Base-by-base conservation (phyloP, 2,113 vertebrate genomes). In the Tautogolabrus adspersus region DNA sequence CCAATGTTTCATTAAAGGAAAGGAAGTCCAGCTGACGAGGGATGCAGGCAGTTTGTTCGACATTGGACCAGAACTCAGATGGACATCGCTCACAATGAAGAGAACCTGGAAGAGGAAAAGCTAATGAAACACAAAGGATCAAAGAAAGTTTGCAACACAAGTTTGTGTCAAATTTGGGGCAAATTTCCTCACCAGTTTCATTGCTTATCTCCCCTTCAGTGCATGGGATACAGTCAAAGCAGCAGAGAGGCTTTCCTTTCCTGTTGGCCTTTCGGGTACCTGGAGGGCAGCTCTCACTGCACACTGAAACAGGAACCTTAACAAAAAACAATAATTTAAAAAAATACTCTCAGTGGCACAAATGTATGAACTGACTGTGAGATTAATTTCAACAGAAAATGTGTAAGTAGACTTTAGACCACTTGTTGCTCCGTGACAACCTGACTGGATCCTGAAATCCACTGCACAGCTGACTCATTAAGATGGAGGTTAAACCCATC, bases 171-270 rank as follows among this genome's bases (percentile, higher is more conserved):
- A 34, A 34, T 34, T 34, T 34, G 6, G 30, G 4, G 5, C 4
- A 18, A 7, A 49, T n/a, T 52, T 51, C 4, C 56, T 87, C 49
- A 94, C 94, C 92, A 64, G 91, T 92, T 66, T 8, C 60, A 52
- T 94, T 95, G 77, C 91, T 95, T 3, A 96, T 87, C 75, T 95
- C 92, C 1, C 95, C 94, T 3, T 94, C 93, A 65, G 92, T 84
- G 87, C 94, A 96, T 3, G 78, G 75, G 65, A 95, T 87, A 71
- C 95, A 96, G 88, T 95, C 94, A 81, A 95, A 95, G 79, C 95
- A 95, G 88, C 94, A 95, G 49, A 93, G 62, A n/a, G 93, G 91
- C 64, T 95, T 88, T 8, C 94, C 93, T 79, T 93, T 94, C 80
- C 88, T 92, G 49, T 47, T 88, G 19, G 26, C 26, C 42, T 40